These are phyloP conservation scores for Aphis craccivora DNA, from an alignment of 1,140 invertebrate species.

Conservation along the genomic window DNA sequence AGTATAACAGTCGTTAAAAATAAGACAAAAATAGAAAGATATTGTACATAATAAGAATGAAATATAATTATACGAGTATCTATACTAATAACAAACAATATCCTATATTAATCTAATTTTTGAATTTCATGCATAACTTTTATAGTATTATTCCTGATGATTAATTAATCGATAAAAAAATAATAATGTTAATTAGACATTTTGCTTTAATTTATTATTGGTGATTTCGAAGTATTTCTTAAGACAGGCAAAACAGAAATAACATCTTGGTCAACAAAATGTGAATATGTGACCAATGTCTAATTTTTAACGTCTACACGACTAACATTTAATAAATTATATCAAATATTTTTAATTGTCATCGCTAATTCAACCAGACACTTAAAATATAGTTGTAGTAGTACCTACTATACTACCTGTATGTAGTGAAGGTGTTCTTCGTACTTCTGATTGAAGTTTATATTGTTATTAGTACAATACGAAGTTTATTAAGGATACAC, in stretches of 20 bases:
- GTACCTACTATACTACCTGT: too few species aligned
- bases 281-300: not conserved
- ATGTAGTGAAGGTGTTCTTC: not conserved
- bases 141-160: not conserved
- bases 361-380: not conserved
- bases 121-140: not conserved
- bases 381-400: not conserved
- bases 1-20: not conserved
- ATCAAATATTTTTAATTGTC: not conserved
- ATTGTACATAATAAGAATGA: not conserved
- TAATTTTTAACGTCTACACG: not conserved
- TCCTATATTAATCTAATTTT: not conserved
- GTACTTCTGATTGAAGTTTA: not conserved
- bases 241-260: not conserved
- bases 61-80: not conserved
- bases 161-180: not conserved
- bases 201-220: not conserved
- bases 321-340: not conserved
- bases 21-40: not conserved
- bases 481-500: not conserved
- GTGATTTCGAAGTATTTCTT: not conserved
- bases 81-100: not conserved
- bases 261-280: not conserved
- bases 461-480: constrained; percentile 6
- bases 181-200: not conserved